Evolutionary conservation across 2,888 invertebrate species (phyloP), one percentile per base, ranked within the genome.

Genomic region (Oxycera nigricornis): DNA sequence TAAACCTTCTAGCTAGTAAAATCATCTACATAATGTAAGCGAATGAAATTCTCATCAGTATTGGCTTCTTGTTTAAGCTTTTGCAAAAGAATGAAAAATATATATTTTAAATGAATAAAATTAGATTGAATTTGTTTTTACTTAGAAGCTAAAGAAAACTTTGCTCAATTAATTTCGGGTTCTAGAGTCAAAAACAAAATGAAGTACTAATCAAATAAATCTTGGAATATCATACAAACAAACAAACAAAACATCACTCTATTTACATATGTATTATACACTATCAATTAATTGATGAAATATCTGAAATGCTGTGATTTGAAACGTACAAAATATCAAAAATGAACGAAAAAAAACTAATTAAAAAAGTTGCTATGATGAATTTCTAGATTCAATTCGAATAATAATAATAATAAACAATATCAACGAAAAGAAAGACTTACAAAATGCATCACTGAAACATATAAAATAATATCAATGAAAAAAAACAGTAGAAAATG

Each of bases 231-330:
- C 35, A 35, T 3, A 46, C 17, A 17, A 7, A 46, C 11, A 46
- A 46, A 24, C 22, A 65, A 41, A 41, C 4, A 17, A 55, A 17
- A 55, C 11, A 55, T 4, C 22, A 55, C 6, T 24, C 22, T 55
- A 24, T 22, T 55, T 55, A 55, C 50, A 30, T 17, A 50, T 68
- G 68, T 50, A 68, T 50, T 30, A 68, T 67, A 67, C 50, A 68
- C 39, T 50, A 11, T n/a, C 52, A 17, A 55, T 55, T 46, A 46
- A 46, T n/a, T n/a, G n/a, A n/a, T n/a, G n/a, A 30, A 41, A 65
- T 65, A 65, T 41, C 39, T 39, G 41, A 50, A 68, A 68, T 68
- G 68, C 68, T 68, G 68, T 68, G 68, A 68, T 68, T 68, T 68
- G 14, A 26, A 46, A 68, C 24, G 68, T 68, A 68, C 68, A 68